These are phyloP conservation scores for Mastomys natalensis DNA, from an alignment of 2,113 vertebrate species.

Conservation along the genomic window DNA sequence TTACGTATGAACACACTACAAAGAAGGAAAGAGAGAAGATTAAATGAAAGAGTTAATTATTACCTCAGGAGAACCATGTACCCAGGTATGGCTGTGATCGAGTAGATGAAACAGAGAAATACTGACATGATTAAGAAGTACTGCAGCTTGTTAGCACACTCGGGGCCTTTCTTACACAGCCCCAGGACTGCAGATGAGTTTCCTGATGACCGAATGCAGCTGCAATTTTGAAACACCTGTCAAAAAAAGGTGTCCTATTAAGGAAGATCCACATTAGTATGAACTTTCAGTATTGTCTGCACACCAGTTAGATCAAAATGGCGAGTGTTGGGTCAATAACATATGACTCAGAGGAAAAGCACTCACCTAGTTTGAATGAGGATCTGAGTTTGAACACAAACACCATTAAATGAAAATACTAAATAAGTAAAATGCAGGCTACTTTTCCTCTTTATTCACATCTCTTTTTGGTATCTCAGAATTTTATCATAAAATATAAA, in stretches of 20 bases:
- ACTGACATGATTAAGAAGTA: constrained; percentile 87
- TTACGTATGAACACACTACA: background rate
- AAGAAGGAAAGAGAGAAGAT: background rate
- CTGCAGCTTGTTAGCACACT: constrained; percentile 85
- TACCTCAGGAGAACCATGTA: constrained; percentile 92
- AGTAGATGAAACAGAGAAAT: constrained; percentile 87
- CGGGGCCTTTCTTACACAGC: constrained; percentile 84
- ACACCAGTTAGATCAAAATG: background rate
- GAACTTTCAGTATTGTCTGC: constrained; percentile 1
- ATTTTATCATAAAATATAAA: background rate
- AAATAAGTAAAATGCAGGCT: background rate
- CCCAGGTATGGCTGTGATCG: constrained; percentile 88
- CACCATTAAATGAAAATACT: background rate
- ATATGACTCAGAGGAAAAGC: background rate
- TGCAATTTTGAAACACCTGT: constrained; percentile 89
- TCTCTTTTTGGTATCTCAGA: background rate
- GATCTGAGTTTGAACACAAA: background rate
- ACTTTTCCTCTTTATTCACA: background rate
- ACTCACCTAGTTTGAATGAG: background rate
- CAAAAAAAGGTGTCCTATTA: constrained; percentile 29
- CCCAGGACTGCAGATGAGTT: constrained; percentile 87
- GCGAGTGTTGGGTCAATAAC: background rate
- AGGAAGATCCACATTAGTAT: background rate
- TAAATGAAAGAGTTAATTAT: background rate
- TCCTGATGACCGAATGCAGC: constrained; percentile 83